Evolutionary conservation across 1,140 invertebrate genomes (phyloP).

Genomic region (Adoxophyes honmai): DNA sequence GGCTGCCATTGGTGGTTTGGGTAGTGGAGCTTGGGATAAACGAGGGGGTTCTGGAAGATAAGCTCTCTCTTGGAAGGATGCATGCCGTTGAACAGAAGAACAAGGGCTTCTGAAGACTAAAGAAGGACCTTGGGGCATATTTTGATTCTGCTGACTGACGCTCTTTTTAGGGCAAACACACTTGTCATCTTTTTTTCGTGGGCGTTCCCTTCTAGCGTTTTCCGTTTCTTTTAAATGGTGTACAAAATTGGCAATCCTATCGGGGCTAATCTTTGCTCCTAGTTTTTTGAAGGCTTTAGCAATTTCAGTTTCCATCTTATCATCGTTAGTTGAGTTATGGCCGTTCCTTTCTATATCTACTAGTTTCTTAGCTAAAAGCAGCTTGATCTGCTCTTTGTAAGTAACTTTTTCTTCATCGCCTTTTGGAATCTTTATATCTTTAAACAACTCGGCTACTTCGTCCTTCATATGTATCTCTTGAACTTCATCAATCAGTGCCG

Average conservation of each 20-base stretch:
- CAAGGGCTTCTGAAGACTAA: too few relatives aligned
- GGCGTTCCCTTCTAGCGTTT: constrained; percentile 17
- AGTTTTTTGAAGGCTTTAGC: constrained; percentile 30
- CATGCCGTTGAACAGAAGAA: too few relatives aligned
- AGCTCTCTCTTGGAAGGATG: too few relatives aligned
- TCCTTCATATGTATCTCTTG: constrained; percentile 41
- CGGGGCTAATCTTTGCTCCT: constrained; percentile 19
- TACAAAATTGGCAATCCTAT: constrained; percentile 29
- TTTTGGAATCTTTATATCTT: constrained; percentile 22
- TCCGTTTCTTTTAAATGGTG: constrained; percentile 31
- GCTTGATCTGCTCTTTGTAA: constrained; percentile 29
- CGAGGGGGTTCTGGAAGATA: too few relatives aligned
- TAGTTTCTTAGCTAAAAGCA: constrained; percentile 31
- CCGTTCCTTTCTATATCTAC: constrained; percentile 31
- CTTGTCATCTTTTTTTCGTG: constrained; percentile 2
- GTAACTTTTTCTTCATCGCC: constrained; percentile 17
- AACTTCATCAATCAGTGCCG: constrained; percentile 28
- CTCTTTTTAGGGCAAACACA: not conserved
- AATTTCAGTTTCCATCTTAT: constrained; percentile 39
- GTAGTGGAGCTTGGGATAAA: too few relatives aligned
- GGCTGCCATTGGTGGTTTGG: too few relatives aligned
- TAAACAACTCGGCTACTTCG: constrained; percentile 34
- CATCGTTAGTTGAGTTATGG: constrained; percentile 21
- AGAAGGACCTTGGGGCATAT: constrained; percentile 1
- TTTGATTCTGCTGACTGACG: not conserved